Base-by-base conservation (phyloP, 2,113 vertebrate genomes). In the Percina caprodes region DNA sequence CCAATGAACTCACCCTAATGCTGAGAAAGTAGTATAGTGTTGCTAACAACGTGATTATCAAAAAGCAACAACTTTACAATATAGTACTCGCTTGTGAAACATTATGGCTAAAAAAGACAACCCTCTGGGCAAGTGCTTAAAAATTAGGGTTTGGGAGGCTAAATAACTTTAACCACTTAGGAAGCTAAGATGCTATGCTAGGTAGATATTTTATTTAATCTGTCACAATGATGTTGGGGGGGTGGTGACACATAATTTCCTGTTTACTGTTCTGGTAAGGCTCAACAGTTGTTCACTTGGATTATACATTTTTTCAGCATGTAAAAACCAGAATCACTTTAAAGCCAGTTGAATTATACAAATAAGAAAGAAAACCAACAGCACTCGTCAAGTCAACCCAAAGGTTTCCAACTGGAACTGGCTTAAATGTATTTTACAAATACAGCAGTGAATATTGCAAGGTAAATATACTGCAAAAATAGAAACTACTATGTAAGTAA, bases 281-380 rank as follows among this genome's bases (percentile, higher is more conserved):
- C 65, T 75, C 58, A 76, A 45, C 48, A 42, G 30, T 39, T 62
- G 19, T 69, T n/a, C n/a, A n/a, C n/a, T n/a, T 23, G 59, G 72
- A 75, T 56, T 49, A 76, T 15, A 49, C 24, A 12, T 56, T 24
- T 75, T 26, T 71, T 42, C 8, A 55, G 55, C 33, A 18, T 18
- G 18, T 13, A 63, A 56, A 42, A 69, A 70, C 21, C 49, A 26
- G 49, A 82, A 48, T 69, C 16, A 56, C 49, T 61, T 68, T 54
- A 74, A 18, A 54, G 46, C 19, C 19, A 18, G 21, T 23, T 39
- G 46, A 73, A 65, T 70, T 26, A 26, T 48, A 16, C 63, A 66
- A 24, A 26, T 66, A 10, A 39, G 39, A 39, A 10, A 39, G 9
- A 33, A 45, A 45, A 45, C 11, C 2, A 45, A 15, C 23, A 7